Base-by-base conservation (phyloP, 2,888 invertebrate genomes). In the Brenthis hecate region DNA sequence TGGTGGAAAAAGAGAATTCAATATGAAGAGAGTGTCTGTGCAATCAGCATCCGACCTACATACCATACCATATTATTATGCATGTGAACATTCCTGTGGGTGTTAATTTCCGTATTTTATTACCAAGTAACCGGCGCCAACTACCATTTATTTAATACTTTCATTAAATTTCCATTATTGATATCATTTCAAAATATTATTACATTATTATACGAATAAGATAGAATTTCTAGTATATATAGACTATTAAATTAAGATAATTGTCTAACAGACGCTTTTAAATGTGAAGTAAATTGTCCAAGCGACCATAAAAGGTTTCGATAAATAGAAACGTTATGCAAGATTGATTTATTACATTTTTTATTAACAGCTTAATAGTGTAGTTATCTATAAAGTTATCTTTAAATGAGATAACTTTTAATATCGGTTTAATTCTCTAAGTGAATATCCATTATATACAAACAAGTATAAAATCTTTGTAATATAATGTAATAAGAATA, bases 21-120 rank as follows among this genome's bases (percentile, higher is more conserved):
- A 91, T 92, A 91, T 91, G 90, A 88, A 87, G 80, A 83, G 87
- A 84, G 85, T 83, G 81, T 86, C 84, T 78, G 78, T 87, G 89
- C 89, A 90, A 91, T 92, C 92, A 91, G 85, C 88, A 86, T 85
- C 81, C 85, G 89, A 86, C 90, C 91, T 89, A 91, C 85, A 91
- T 91, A 87, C 88, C 86, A 67, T 71, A 77, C 75, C 78, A 79
- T 84, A 81, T 84, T 84, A 84, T 81, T 84, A 85, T 87, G 82
- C 85, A 85, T 81, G 78, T 78, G 83, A 82, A 82, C 76, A 73
- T 73, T 68, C 68, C 67, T 74, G 73, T 72, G 74, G 74, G 76
- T 79, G 80, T 83, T 82, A 80, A 78, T 77, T 77, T 79, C 76
- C 77, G 77, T 77, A 81, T 76, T 69, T 72, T 75, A 75, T 75